Evolutionary conservation across 2,888 invertebrate genomes (phyloP).

Genomic region (Hoplodrina blanda): DNA sequence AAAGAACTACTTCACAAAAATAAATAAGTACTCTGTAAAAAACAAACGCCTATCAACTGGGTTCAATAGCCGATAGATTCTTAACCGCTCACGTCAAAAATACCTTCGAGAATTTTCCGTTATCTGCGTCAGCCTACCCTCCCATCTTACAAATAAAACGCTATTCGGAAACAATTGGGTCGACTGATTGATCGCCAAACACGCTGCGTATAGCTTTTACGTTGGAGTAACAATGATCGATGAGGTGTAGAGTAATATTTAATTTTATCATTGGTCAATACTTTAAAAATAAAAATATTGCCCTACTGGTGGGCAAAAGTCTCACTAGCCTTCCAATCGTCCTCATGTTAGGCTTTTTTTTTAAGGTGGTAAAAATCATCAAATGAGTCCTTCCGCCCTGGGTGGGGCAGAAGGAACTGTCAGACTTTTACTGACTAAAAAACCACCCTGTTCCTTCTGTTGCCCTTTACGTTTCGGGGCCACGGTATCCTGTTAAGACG

Average conservation of each 20-base stretch:
- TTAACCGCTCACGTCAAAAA: slow-evolving; percentile 30
- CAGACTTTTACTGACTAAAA: no score
- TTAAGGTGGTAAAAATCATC: no score
- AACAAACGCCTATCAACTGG: slow-evolving; percentile 6
- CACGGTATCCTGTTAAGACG: no score
- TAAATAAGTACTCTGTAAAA: background rate
- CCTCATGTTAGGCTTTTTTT: no score
- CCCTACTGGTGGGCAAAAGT: no score
- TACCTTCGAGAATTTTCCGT: slow-evolving; percentile 28
- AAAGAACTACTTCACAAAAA: background rate
- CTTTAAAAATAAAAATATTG: no score
- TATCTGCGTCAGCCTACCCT: slow-evolving; percentile 31
- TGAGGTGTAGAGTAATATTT: background rate
- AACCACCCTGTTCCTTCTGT: no score
- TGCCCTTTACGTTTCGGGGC: no score
- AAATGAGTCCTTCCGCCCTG: no score
- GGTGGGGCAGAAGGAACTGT: no score
- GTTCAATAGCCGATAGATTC: slow-evolving; percentile 19
- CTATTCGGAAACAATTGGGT: slow-evolving; percentile 61
- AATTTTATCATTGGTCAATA: background rate
- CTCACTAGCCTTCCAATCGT: no score
- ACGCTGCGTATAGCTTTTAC: slow-evolving; percentile 45
- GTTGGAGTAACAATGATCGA: slow-evolving; percentile 27
- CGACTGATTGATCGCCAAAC: slow-evolving; percentile 64
- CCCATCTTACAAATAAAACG: slow-evolving; percentile 52